Evolutionary conservation across 2,888 invertebrate species (phyloP), one percentile per base, ranked within the genome.

Genomic region (Ethmia dodecea): DNA sequence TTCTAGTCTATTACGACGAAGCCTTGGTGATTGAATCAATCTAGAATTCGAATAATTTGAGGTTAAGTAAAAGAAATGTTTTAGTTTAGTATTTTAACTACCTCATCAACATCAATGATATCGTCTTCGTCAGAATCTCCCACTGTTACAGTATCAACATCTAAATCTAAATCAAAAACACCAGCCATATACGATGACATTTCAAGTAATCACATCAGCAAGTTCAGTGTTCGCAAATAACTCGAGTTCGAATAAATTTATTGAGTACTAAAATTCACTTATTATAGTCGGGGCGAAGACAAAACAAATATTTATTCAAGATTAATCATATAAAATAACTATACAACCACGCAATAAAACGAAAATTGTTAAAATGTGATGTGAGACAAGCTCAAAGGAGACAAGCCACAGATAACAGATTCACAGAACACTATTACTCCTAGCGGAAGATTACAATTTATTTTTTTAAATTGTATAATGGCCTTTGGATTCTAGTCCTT

Each of bases 81-180:
- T 10, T 12, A 9, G 26, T 42, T 10, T 15, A 36, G 42, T 43
- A 28, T 42, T 31, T 52, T 49, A 71, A 80, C 89, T 89, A 96
- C 96, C 91, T 94, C 94, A 87, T 94, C 94, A 50, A 92, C 87
- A 68, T 94, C 94, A 71, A 96, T 93, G 72, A 92, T 92, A 88
- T 97, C 97, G 73, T 97, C 96, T 57, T 95, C 93, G 62, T 94
- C 94, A 69, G 93, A 92, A 74, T 93, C 92, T 65, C 89, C 91
- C 52, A 90, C 87, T 44, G 88, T 86, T 55, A 88, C 88, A 43
- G 89, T 86, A 72, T 89, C 89, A 59, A 86, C 84, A 73, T 91
- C 91, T 68, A 97, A 89, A 84, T 97, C 97, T 79, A 97, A 92
- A 89, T 96, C 96, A 83, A 97, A 97, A 77, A 97, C 94, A 81